Conservation (phyloP, 2,797 vertebrate genomes). For the Falco columbarius region DNA sequence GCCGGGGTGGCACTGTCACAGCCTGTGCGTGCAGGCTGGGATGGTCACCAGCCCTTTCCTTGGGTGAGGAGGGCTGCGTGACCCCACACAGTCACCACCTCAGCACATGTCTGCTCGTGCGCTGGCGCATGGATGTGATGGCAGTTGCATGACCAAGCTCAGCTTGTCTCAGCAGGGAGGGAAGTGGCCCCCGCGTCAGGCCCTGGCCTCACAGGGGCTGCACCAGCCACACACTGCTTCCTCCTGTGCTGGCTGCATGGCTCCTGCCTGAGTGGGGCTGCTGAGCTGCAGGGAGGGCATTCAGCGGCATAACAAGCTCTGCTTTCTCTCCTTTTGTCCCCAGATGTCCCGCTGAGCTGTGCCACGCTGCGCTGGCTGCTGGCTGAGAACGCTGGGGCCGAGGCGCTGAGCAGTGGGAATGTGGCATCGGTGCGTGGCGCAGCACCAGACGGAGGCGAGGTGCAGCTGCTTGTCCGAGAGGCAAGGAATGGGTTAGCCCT, state of each 20-base stretch:
- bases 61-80: background rate
- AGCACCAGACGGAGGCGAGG: conserved; percentile 76
- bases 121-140: accelerated
- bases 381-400: conserved; percentile 65
- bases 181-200: accelerated
- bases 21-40: background rate
- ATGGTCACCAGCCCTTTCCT: background rate
- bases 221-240: accelerated
- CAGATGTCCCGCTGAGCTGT: conserved; percentile 63
- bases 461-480: conserved; percentile 78
- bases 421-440: conserved; percentile 71
- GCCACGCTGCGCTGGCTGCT: conserved; percentile 86
- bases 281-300: background rate
- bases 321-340: background rate
- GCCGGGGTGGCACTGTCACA: background rate
- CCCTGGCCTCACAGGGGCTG: background rate
- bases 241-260: accelerated
- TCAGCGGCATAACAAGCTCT: accelerated
- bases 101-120: accelerated
- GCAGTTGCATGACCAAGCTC: background rate
- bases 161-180: accelerated
- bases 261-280: background rate
- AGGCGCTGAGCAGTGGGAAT: background rate
- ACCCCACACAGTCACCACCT: background rate
- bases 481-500: conserved; percentile 67